Conservation (phyloP, 2,888 invertebrate species). For the Xestia sexstrigata region DNA sequence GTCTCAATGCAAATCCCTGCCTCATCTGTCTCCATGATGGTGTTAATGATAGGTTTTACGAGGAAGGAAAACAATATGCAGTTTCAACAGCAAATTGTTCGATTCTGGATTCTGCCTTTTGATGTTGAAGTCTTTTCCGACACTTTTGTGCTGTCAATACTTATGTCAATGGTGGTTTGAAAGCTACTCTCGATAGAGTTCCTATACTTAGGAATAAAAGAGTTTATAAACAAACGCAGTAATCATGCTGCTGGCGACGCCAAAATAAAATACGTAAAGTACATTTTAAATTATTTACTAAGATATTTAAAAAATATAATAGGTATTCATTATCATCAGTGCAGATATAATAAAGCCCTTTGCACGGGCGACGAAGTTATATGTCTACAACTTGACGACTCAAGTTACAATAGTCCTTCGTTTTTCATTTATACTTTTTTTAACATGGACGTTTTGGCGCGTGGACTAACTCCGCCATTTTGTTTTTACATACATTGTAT, state of each 20-base stretch:
- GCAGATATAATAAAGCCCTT: background rate
- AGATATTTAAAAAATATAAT: slow-evolving; percentile 13
- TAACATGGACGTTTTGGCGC: background rate
- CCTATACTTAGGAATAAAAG: background rate
- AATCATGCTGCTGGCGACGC: background rate
- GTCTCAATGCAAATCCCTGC: slow-evolving; percentile 51
- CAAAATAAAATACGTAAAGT: slow-evolving; percentile 26
- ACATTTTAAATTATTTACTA: slow-evolving; percentile 46
- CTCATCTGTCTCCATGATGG: slow-evolving; percentile 16
- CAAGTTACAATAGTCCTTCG: background rate
- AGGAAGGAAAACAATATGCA: background rate
- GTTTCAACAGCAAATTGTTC: background rate
- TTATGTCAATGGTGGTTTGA: slow-evolving; percentile 1
- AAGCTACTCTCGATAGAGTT: slow-evolving; percentile 9
- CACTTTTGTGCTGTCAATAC: slow-evolving; percentile 9
- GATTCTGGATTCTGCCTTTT: background rate
- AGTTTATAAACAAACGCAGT: background rate
- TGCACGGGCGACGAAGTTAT: background rate
- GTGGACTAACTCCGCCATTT: background rate
- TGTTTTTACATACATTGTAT: too few species aligned
- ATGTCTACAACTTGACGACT: background rate
- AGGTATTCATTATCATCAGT: slow-evolving; percentile 18
- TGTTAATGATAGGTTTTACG: background rate
- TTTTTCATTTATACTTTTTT: background rate
- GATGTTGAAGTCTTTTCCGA: background rate